Percentiles rank a stretch among this genome's conserved stretches.
Evolutionary conservation across 2,113 vertebrate species (phyloP).

Genomic region (Drymodes brunneopygia): DNA sequence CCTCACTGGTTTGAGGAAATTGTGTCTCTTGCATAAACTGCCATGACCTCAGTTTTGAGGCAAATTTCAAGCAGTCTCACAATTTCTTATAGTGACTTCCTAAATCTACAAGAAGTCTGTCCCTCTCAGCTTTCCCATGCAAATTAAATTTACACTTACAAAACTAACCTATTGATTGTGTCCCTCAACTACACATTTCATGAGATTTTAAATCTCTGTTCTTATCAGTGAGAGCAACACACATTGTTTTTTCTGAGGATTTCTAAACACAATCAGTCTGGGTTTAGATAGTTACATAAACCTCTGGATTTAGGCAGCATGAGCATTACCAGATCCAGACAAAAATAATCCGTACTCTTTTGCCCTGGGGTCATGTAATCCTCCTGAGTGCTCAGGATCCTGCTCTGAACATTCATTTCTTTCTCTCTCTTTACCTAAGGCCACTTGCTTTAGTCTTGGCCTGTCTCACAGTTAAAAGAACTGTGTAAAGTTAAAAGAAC

Average conservation of each 20-base stretch:
- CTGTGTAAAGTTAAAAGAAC: neutral
- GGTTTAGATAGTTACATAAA: conserved; percentile 30
- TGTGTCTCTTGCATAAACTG: neutral
- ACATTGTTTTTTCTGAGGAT: neutral
- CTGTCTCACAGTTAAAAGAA: neutral
- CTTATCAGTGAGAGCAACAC: neutral
- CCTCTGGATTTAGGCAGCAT: neutral
- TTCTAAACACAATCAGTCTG: conserved; percentile 31
- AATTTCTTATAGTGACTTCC: neutral
- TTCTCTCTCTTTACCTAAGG: neutral
- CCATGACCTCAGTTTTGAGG: neutral
- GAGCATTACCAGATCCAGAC: neutral
- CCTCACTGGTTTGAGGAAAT: neutral
- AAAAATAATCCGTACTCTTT: neutral
- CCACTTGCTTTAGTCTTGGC: neutral
- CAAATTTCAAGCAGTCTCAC: neutral
- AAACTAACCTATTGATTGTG: neutral
- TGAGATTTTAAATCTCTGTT: neutral
- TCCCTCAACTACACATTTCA: neutral
- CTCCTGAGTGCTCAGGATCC: neutral
- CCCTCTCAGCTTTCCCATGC: neutral
- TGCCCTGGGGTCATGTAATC: neutral
- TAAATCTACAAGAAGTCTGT: neutral
- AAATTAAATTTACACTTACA: neutral
- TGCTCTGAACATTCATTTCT: neutral